Evolutionary conservation across 2,113 vertebrate genomes (phyloP).

Genomic region (Meles meles): DNA sequence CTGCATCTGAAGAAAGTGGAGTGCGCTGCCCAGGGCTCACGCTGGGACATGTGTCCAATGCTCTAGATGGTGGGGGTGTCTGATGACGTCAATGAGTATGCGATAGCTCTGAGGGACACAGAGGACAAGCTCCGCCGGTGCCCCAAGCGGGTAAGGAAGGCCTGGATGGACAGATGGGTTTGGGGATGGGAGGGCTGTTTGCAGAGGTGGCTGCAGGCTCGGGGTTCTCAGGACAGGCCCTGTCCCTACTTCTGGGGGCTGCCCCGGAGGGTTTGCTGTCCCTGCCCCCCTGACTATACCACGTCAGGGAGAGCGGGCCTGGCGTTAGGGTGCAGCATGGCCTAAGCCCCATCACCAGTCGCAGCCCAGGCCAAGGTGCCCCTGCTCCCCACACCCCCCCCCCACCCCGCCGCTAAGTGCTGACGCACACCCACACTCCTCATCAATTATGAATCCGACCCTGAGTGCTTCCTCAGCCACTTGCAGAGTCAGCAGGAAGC

Average conservation of each 20-base stretch:
- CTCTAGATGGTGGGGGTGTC: conserved; percentile 97
- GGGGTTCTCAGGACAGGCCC: neutral
- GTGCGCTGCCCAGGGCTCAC: neutral
- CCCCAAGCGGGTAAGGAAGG: conserved; percentile 88
- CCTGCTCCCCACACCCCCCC: too few relatives aligned
- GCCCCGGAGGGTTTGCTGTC: neutral
- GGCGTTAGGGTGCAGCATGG: neutral
- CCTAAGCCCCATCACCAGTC: neutral
- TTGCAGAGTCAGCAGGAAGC: conserved; percentile 63
- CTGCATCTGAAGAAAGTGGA: neutral
- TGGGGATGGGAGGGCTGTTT: neutral
- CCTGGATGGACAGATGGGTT: neutral
- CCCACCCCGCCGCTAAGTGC: conserved; percentile 38
- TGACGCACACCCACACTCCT: neutral
- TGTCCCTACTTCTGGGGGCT: neutral
- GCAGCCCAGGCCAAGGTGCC: neutral
- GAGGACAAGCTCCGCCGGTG: conserved; percentile 96
- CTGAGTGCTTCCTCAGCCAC: conserved; percentile 40
- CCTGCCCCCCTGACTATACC: neutral
- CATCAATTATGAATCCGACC: conserved; percentile 68
- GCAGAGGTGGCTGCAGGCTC: neutral
- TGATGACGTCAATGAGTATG: conserved; percentile 96
- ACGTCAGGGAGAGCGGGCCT: neutral
- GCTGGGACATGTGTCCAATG: neutral
- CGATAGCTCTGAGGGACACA: conserved; percentile 94